Conservation (phyloP, 2,113 vertebrate genomes). For the Podarcis cretensis region DNA sequence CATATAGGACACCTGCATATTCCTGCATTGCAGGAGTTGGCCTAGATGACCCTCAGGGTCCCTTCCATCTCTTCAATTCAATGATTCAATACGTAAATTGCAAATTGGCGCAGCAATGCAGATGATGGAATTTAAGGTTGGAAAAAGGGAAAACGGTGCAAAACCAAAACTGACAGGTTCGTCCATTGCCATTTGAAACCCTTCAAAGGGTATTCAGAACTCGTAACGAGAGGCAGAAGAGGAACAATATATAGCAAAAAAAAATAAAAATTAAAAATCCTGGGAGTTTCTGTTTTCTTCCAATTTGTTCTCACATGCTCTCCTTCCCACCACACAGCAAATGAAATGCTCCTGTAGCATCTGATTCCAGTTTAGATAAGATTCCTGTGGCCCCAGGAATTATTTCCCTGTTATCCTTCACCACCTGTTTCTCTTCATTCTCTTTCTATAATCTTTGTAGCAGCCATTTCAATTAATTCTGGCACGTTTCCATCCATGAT, state of each 20-base stretch:
- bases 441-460: slow-evolving; percentile 20
- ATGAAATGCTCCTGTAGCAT: slow-evolving; percentile 11
- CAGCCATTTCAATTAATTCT: slow-evolving; percentile 52
- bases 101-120: too few species aligned
- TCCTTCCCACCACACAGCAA: neutral
- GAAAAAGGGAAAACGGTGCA: too few species aligned
- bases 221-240: neutral
- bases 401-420: slow-evolving; percentile 32
- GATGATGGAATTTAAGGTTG: too few species aligned
- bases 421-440: slow-evolving; percentile 60
- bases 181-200: neutral
- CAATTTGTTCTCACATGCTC: slow-evolving; percentile 23
- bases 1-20: too few species aligned
- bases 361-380: slow-evolving; percentile 35
- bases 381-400: neutral
- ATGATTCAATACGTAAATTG: too few species aligned
- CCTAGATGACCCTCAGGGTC: too few species aligned
- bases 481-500: slow-evolving; percentile 43
- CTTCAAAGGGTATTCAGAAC: neutral
- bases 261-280: too few species aligned
- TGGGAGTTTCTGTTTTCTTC: slow-evolving; percentile 13
- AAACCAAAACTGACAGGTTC: too few species aligned
- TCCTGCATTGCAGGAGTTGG: too few species aligned
- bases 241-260: neutral
- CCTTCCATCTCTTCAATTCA: too few species aligned